A percentile compares a stretch with the other conserved stretches of the same genome.
phyloP scores from a whole-genome alignment of 2,888 invertebrate species.

The Bombylius discolor region DNA sequence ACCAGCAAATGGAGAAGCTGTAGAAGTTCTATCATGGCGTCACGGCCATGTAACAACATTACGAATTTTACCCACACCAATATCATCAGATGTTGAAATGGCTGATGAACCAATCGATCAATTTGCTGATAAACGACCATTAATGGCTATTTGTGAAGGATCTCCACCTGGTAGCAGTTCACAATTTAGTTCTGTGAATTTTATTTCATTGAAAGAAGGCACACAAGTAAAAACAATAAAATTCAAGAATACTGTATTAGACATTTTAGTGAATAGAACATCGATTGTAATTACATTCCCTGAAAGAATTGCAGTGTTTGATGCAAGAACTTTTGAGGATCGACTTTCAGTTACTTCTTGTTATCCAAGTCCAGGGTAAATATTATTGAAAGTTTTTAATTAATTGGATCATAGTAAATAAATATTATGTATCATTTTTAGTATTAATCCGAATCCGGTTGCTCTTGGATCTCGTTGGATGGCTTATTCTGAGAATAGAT shows the following conservation, averaged over 20 bases:
- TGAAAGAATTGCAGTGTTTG: conserved; percentile 83
- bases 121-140: conserved; percentile 67
- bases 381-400: not conserved
- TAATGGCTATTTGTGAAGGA: conserved; percentile 83
- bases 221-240: conserved; percentile 64
- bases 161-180: conserved; percentile 52
- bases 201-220: conserved; percentile 55
- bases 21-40: conserved; percentile 87
- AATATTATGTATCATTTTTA: not conserved
- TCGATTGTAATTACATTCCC: conserved; percentile 79
- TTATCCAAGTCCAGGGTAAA: conserved; percentile 67
- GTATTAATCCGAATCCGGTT: conserved; percentile 57
- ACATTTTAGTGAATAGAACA: conserved; percentile 77
- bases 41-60: conserved; percentile 77
- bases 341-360: conserved; percentile 79
- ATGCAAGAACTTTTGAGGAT: conserved; percentile 77
- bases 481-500: conserved; percentile 75
- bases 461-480: conserved; percentile 77
- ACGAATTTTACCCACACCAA: conserved; percentile 73
- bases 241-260: conserved; percentile 80
- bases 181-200: conserved; percentile 67
- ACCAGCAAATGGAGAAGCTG: conserved; percentile 81
- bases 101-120: conserved; percentile 45
- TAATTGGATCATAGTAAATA: not conserved
- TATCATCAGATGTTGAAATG: conserved; percentile 38